These are phyloP conservation scores for Drosophila paracracens DNA, from an alignment of 2,888 invertebrate genomes.

Conservation along the genomic window DNA sequence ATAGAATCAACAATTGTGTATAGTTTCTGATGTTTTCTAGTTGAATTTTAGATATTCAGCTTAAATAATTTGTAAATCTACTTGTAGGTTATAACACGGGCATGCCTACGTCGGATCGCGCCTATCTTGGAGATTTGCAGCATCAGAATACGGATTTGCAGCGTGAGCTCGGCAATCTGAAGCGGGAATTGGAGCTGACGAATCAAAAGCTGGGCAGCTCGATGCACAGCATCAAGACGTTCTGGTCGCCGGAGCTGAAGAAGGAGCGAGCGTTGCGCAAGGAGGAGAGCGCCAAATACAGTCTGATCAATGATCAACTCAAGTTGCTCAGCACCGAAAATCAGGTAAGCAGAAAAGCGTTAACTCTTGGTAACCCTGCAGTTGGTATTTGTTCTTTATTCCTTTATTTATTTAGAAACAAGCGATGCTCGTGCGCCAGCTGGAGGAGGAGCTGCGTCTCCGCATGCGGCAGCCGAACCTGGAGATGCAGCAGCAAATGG, in stretches of 20 bases:
- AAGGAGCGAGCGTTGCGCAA: conserved; percentile 98
- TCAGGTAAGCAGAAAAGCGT: conserved; percentile 89
- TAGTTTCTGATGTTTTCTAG: background rate
- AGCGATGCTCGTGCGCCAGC: conserved; percentile 96
- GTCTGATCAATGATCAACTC: conserved; percentile 97
- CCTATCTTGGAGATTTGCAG: conserved; percentile 93
- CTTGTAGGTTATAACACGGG: conserved; percentile 78
- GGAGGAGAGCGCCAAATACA: conserved; percentile 98
- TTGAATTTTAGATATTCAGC: background rate
- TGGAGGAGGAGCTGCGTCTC: conserved; percentile 95
- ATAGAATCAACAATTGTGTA: background rate
- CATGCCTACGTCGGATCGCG: conserved; percentile 87
- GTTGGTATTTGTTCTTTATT: accelerated
- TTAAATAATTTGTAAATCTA: conserved; percentile 50
- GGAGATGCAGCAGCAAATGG: conserved; percentile 96
- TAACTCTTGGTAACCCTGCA: background rate
- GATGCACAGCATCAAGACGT: conserved; percentile 99
- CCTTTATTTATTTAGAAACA: conserved; percentile 90
- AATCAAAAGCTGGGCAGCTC: conserved; percentile 99
- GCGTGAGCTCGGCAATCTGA: conserved; percentile 94
- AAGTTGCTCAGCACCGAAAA: conserved; percentile 98
- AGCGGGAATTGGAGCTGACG: conserved; percentile 97
- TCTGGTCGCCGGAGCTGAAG: conserved; percentile 99
- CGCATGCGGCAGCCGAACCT: conserved; percentile 95
- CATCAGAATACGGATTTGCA: conserved; percentile 98